Percentiles rank a stretch among this genome's conserved stretches.
phyloP scores from a whole-genome alignment of 92 coral and sea anemone species.

The Palythoa grandiflora region DNA sequence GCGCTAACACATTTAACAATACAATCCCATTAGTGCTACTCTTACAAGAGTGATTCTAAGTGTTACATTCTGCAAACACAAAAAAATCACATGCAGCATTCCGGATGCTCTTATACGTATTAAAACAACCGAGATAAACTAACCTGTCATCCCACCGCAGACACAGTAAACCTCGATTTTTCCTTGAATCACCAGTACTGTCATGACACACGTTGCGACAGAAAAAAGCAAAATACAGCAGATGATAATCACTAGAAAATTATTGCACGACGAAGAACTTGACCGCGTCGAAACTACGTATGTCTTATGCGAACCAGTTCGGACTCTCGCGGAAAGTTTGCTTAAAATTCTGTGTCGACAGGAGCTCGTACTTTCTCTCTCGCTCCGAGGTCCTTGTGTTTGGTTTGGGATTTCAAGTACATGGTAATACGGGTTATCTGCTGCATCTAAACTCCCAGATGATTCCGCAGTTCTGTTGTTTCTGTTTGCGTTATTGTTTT shows the following conservation, averaged over 20 bases:
- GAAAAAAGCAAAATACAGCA: conserved; percentile 58
- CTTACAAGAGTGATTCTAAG: too few relatives aligned
- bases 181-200: conserved; percentile 63
- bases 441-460: not conserved
- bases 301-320: not conserved
- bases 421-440: conserved; percentile 35
- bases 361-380: not conserved
- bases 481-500: not conserved
- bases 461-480: not conserved
- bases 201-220: conserved; percentile 54
- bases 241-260: conserved; percentile 5
- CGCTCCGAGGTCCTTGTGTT: not conserved
- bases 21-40: too few relatives aligned
- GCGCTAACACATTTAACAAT: too few relatives aligned
- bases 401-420: conserved; percentile 36
- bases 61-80: too few relatives aligned
- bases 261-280: not conserved
- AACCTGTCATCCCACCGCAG: not conserved
- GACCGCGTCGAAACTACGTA: not conserved
- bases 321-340: conserved; percentile 4
- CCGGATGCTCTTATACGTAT: too few relatives aligned
- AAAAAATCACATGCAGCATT: too few relatives aligned
- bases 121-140: not conserved
- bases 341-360: not conserved
- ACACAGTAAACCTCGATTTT: conserved; percentile 36